Conservation (phyloP, 2,113 vertebrate genomes). For the Eublepharis macularius region DNA sequence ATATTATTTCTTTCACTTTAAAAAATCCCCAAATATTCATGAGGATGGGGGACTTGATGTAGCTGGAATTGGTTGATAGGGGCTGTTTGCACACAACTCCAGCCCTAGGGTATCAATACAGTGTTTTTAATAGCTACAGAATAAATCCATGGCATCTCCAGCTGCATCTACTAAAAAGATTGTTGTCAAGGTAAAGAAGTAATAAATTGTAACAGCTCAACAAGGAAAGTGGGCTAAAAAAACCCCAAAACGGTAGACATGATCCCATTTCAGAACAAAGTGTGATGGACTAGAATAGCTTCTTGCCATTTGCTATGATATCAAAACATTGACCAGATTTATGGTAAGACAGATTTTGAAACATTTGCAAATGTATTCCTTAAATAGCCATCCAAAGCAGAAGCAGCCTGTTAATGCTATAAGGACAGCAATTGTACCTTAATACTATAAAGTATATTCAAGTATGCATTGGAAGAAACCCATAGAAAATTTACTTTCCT, state of each 20-base stretch:
- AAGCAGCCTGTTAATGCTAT: not conserved
- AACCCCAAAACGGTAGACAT: constrained; percentile 32
- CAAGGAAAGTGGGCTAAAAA: constrained; percentile 36
- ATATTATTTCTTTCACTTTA: not conserved
- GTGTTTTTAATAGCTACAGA: not conserved
- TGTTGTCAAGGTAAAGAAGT: constrained; percentile 33
- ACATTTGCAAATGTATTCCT: constrained; percentile 3
- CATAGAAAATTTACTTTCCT: constrained; percentile 10
- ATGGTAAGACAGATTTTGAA: not conserved
- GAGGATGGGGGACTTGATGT: not conserved
- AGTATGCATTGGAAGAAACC: not conserved
- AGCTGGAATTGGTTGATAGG: not conserved
- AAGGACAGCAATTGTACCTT: not conserved
- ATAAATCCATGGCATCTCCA: not conserved
- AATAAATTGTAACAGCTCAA: constrained; percentile 54
- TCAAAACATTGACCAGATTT: constrained; percentile 14
- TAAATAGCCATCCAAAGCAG: constrained; percentile 10
- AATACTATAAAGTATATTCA: not conserved
- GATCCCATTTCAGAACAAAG: constrained; percentile 12
- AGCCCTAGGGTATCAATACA: not conserved
- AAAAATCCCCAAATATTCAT: not conserved
- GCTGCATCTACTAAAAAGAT: constrained; percentile 22
- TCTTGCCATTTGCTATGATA: not conserved
- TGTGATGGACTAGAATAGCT: constrained; percentile 19
- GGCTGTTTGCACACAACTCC: not conserved